These are phyloP conservation scores for Peucedramus taeniatus DNA, from an alignment of 2,113 vertebrate genomes.

Conservation along the genomic window DNA sequence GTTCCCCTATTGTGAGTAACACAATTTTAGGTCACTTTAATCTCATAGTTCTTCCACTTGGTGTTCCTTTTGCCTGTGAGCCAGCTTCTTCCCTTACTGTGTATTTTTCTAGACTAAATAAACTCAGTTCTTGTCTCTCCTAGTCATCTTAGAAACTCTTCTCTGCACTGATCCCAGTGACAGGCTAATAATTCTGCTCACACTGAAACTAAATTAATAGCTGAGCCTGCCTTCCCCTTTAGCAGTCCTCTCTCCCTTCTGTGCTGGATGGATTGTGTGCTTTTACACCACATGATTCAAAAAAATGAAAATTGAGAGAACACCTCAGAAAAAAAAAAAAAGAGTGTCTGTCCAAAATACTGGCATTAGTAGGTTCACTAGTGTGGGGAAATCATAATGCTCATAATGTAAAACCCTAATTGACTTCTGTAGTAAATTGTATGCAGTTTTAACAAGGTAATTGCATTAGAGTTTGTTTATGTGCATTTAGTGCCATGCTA, in stretches of 20 bases:
- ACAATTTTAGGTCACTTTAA: not conserved
- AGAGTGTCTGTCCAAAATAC: not conserved
- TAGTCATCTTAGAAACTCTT: not conserved
- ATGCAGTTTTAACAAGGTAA: not conserved
- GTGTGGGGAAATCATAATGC: not conserved
- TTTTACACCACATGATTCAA: not conserved
- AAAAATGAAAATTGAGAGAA: not conserved
- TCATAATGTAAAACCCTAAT: not conserved
- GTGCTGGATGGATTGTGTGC: not conserved
- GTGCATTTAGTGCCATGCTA: not conserved
- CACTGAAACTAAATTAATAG: not conserved
- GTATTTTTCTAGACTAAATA: not conserved
- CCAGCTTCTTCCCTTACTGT: not conserved
- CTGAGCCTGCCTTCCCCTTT: not conserved
- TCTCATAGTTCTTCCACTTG: not conserved
- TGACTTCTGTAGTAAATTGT: not conserved
- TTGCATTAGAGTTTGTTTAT: not conserved
- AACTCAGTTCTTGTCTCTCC: not conserved
- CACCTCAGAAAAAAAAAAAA: not conserved
- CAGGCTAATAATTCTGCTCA: not conserved
- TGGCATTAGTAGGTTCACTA: not conserved
- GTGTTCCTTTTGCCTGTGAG: not conserved
- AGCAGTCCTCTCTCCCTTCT: not conserved
- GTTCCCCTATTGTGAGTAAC: not conserved
- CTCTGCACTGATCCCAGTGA: not conserved